A percentile compares a stretch with the other conserved stretches of the same genome.
Evolutionary conservation across 1,140 invertebrate genomes (phyloP).

Genomic region (Ceratina calcarata): DNA sequence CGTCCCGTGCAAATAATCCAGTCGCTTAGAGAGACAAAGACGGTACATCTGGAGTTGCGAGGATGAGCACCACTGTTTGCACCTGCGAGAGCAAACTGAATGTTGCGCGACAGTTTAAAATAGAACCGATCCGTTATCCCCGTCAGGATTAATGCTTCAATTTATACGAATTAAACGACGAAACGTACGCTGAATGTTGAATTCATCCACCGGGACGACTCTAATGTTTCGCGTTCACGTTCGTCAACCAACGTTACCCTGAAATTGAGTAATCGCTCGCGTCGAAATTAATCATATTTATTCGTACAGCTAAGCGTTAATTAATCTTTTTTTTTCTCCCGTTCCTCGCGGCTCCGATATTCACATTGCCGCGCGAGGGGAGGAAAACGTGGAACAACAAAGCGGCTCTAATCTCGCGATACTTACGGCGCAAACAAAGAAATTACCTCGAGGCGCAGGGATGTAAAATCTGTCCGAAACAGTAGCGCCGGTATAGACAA

Average conservation of each 20-base stretch:
- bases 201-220: neutral
- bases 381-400: too few relatives aligned
- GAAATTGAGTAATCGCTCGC: too few relatives aligned
- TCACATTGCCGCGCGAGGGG: too few relatives aligned
- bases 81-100: neutral
- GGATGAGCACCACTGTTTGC: neutral
- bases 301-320: too few relatives aligned
- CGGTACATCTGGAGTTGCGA: neutral
- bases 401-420: neutral
- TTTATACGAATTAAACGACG: neutral
- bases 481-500: slow-evolving; percentile 4
- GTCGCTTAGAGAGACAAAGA: too few relatives aligned
- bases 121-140: neutral
- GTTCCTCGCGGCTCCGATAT: too few relatives aligned
- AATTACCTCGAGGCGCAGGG: neutral
- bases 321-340: too few relatives aligned
- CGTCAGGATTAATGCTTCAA: neutral
- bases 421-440: neutral
- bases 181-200: neutral
- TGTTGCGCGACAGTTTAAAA: neutral
- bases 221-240: too few relatives aligned
- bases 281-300: too few relatives aligned
- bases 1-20: neutral
- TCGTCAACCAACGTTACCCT: too few relatives aligned
- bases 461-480: neutral